Conservation (phyloP, 2,113 vertebrate genomes). For the Turnix velox region DNA sequence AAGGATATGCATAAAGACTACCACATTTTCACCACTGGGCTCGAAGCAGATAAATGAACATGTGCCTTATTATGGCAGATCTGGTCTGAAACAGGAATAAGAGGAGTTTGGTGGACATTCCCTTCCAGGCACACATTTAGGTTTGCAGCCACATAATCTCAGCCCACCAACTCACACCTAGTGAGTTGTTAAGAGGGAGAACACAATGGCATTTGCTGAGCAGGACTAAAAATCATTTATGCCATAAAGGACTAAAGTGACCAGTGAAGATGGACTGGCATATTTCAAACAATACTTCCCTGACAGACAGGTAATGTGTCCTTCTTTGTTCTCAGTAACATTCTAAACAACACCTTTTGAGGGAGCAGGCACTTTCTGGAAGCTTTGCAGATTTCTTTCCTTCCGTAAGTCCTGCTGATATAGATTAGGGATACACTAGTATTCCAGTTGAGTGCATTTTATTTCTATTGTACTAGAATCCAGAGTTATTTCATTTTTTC, state of each 20-base stretch:
- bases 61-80: background rate
- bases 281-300: background rate
- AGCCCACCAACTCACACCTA: background rate
- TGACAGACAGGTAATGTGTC: background rate
- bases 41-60: background rate
- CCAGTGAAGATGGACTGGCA: background rate
- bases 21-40: background rate
- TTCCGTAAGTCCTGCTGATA: background rate
- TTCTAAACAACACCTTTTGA: background rate
- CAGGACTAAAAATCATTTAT: background rate
- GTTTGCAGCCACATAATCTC: background rate
- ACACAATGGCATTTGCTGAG: background rate
- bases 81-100: background rate
- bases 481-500: slow-evolving; percentile 66
- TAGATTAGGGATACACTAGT: background rate
- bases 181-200: background rate
- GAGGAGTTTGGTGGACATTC: background rate
- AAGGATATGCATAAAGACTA: background rate
- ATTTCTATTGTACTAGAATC: slow-evolving; percentile 51
- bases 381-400: background rate
- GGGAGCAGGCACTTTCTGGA: background rate
- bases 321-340: background rate
- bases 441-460: slow-evolving; percentile 2
- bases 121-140: background rate
- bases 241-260: background rate